These are phyloP conservation scores for Agrochola litura DNA, from an alignment of 2,888 invertebrate species.

Conservation along the genomic window DNA sequence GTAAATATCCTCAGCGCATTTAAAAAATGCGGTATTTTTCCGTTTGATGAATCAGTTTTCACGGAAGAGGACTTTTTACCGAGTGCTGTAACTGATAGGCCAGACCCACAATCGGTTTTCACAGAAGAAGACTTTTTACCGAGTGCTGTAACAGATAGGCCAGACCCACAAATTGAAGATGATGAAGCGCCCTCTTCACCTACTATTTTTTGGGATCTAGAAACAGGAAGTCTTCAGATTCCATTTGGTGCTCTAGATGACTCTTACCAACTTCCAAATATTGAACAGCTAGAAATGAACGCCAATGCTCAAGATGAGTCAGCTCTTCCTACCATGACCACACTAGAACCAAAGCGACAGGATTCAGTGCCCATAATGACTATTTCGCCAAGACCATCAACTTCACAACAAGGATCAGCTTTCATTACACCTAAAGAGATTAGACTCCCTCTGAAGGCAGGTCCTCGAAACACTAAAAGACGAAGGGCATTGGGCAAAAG, in stretches of 20 bases:
- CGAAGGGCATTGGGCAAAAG: too few relatives aligned
- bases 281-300: too few relatives aligned
- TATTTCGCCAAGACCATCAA: not conserved
- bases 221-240: slow-evolving; percentile 4
- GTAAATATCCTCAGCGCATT: not conserved
- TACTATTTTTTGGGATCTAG: slow-evolving; percentile 2
- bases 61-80: too few relatives aligned
- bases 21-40: not conserved
- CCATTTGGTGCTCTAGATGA: not conserved
- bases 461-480: not conserved
- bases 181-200: not conserved
- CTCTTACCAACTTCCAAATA: not conserved
- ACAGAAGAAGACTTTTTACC: too few relatives aligned
- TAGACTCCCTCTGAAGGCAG: not conserved
- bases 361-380: not conserved
- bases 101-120: too few relatives aligned
- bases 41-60: not conserved
- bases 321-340: not conserved
- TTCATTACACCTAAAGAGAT: slow-evolving; percentile 1
- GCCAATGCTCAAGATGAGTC: not conserved
- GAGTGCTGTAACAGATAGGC: not conserved
- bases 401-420: not conserved
- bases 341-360: slow-evolving; percentile 3
- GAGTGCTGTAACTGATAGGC: too few relatives aligned
- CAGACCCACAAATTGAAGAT: not conserved